phyloP scores from a whole-genome alignment of 2,113 vertebrate species.

The Anguilla rostrata region DNA sequence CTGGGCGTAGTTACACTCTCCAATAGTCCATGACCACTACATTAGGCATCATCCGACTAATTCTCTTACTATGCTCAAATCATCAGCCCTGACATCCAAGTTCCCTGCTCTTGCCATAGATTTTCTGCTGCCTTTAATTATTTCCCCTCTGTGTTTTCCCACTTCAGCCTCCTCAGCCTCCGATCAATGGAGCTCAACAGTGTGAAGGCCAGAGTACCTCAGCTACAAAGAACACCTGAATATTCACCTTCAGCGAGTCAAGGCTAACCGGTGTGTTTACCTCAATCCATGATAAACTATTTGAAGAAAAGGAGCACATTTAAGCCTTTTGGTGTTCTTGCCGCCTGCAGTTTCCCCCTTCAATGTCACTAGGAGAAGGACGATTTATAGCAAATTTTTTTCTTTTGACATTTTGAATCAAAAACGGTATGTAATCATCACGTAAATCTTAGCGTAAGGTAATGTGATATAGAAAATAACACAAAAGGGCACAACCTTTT shows the following conservation, averaged over 20 bases:
- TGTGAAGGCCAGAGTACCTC: conserved; percentile 6
- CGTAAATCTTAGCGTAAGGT: too few species aligned
- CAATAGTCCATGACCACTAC: neutral
- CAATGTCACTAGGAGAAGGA: too few species aligned
- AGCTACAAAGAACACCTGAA: neutral
- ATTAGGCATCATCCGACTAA: neutral
- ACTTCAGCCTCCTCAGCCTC: conserved; percentile 24
- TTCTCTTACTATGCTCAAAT: neutral
- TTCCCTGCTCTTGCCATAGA: neutral
- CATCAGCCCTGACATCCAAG: neutral
- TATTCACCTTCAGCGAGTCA: neutral
- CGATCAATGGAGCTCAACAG: conserved; percentile 17
- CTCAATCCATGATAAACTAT: neutral
- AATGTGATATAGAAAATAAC: too few species aligned
- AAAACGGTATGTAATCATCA: too few species aligned
- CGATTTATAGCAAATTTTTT: too few species aligned
- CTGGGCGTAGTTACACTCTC: neutral
- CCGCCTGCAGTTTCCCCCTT: neutral
- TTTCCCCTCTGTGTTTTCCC: conserved; percentile 24
- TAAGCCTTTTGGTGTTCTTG: neutral
- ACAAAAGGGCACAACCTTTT: too few species aligned
- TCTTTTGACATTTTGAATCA: too few species aligned
- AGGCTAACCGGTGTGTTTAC: neutral
- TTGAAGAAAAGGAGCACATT: neutral
- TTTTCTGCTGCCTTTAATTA: conserved; percentile 31